A percentile compares a stretch with the other conserved stretches of the same genome.
phyloP scores from a whole-genome alignment of 2,797 vertebrate species.

The Erpetoichthys calabaricus region DNA sequence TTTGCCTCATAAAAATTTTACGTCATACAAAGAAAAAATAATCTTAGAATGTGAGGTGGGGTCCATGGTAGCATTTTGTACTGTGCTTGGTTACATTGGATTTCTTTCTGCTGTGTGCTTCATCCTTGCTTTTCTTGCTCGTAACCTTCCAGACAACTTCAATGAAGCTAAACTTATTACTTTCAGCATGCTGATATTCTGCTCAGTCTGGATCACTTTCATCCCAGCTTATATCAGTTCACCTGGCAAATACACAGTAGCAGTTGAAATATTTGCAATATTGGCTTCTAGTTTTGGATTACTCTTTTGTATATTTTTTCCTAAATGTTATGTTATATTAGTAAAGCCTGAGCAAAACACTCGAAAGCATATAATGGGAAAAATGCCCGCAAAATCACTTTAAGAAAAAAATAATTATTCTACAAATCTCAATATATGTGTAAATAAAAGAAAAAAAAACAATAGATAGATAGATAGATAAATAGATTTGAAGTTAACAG shows the following conservation, averaged over 20 bases:
- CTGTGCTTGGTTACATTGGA: constrained; percentile 31
- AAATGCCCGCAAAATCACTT: too few species aligned
- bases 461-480: too few species aligned
- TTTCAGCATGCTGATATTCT: constrained; percentile 36
- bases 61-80: constrained; percentile 23
- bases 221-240: constrained; percentile 33
- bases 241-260: constrained; percentile 31
- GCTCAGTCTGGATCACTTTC: constrained; percentile 32
- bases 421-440: too few species aligned
- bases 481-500: too few species aligned
- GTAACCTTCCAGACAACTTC: constrained; percentile 30
- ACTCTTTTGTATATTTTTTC: constrained; percentile 29
- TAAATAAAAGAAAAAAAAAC: too few species aligned
- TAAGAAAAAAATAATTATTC: too few species aligned
- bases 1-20: constrained; percentile 9
- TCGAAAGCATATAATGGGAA: constrained; percentile 27
- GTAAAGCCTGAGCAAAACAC: constrained; percentile 31
- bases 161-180: constrained; percentile 36
- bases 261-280: constrained; percentile 36
- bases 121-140: constrained; percentile 30
- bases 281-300: constrained; percentile 31
- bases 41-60: constrained; percentile 22
- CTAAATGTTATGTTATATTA: constrained; percentile 35
- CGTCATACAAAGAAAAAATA: constrained; percentile 15
- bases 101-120: constrained; percentile 27